Evolutionary conservation across 2,888 invertebrate genomes (phyloP).

Genomic region (Steinernema scapterisci): DNA sequence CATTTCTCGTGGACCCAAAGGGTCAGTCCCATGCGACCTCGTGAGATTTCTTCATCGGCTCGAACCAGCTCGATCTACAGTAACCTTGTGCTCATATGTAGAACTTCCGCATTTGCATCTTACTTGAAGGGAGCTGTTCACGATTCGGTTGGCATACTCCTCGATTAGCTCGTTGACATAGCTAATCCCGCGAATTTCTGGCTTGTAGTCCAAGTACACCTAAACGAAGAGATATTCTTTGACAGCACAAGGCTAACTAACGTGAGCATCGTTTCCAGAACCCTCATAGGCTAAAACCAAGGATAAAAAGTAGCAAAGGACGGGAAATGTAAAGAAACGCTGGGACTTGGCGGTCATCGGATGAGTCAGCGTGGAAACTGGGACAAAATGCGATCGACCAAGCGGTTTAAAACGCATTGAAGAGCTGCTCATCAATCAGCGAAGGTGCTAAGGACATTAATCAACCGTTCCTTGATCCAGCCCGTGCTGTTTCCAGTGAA

Average conservation of each 20-base stretch:
- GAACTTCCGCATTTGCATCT: neutral
- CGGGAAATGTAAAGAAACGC: neutral
- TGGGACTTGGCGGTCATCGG: neutral
- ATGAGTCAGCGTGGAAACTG: conserved; percentile 20
- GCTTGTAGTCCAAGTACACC: conserved; percentile 27
- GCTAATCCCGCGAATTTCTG: neutral
- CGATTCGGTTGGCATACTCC: conserved; percentile 3
- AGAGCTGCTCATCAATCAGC: conserved; percentile 13
- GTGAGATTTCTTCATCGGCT: conserved; percentile 17
- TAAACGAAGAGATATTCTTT: neutral
- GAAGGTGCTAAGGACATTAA: conserved; percentile 2
- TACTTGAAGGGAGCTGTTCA: conserved; percentile 23
- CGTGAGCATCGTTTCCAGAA: conserved; percentile 15
- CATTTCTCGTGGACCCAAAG: conserved; percentile 18
- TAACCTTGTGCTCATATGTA: neutral
- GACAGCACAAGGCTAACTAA: neutral
- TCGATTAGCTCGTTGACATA: neutral
- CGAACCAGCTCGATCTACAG: conserved; percentile 17
- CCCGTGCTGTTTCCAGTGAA: too few relatives aligned
- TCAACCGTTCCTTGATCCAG: conserved; percentile 7
- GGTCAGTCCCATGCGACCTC: conserved; percentile 26
- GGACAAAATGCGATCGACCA: neutral
- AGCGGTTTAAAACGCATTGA: neutral
- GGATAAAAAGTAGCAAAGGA: too few relatives aligned
- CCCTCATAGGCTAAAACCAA: neutral